Evolutionary conservation across 2,888 invertebrate genomes (phyloP).

Genomic region (Coelogynopora nodosa): DNA sequence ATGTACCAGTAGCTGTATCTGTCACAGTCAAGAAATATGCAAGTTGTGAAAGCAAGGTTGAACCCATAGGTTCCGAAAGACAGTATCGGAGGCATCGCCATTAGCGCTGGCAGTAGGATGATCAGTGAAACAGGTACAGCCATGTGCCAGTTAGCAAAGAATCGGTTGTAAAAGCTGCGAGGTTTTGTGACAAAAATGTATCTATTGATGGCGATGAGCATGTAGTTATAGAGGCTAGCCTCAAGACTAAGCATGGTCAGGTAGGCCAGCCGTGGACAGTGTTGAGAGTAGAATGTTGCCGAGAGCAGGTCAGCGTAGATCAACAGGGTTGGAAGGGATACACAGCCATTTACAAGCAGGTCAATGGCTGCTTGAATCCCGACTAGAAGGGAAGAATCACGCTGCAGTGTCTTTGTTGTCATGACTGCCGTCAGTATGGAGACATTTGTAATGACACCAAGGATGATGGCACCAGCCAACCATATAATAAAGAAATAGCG

Average conservation of each 20-base stretch:
- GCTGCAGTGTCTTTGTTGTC: not conserved
- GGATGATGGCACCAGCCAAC: not conserved
- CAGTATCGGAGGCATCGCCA: conserved; percentile 13
- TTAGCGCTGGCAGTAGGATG: not conserved
- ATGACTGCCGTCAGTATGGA: not conserved
- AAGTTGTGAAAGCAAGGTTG: conserved; percentile 13
- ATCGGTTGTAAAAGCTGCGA: not conserved
- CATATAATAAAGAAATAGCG: not conserved
- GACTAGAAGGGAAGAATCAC: not conserved
- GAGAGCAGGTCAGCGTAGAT: not conserved
- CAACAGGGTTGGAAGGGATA: not conserved
- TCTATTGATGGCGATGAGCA: not conserved
- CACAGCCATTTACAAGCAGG: not conserved
- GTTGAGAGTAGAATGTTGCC: not conserved
- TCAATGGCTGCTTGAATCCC: not conserved
- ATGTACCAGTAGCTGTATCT: conserved; percentile 17
- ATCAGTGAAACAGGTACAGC: not conserved
- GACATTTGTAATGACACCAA: not conserved
- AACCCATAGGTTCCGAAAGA: not conserved
- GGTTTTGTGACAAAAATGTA: not conserved
- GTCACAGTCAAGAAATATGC: not conserved
- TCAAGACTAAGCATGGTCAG: not conserved
- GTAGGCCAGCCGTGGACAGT: conserved; percentile 24
- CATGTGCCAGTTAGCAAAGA: not conserved
- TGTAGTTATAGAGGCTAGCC: conserved; percentile 20